Percentiles rank a stretch among this genome's conserved stretches.
phyloP scores from a whole-genome alignment of 2,888 invertebrate genomes.

The Aleiodes testaceus region DNA sequence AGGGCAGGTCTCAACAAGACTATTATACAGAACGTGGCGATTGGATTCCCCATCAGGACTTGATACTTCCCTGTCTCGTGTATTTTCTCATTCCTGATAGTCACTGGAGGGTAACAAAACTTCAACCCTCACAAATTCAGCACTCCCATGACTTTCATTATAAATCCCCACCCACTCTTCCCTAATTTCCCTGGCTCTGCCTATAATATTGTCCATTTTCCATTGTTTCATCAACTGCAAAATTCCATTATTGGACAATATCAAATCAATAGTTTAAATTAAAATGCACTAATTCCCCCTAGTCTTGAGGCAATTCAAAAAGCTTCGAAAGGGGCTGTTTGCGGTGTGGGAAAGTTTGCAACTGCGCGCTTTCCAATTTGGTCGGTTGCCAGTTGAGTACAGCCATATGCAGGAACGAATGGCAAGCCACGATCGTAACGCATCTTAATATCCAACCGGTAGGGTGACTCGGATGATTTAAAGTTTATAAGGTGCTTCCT shows the following conservation, averaged over 20 bases:
- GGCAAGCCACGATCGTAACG: slow-evolving; percentile 55
- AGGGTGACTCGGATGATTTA: slow-evolving; percentile 58
- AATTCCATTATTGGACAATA: neutral
- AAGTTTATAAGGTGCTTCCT: slow-evolving; percentile 57
- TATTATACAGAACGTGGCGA: slow-evolving; percentile 71
- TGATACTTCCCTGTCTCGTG: slow-evolving; percentile 36
- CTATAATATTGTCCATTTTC: slow-evolving; percentile 65
- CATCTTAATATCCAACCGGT: slow-evolving; percentile 64
- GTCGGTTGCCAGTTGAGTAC: slow-evolving; percentile 64
- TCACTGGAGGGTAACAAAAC: slow-evolving; percentile 57
- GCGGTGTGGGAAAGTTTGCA: slow-evolving; percentile 58
- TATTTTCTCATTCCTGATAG: slow-evolving; percentile 42
- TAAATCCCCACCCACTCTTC: slow-evolving; percentile 68
- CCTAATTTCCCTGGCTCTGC: slow-evolving; percentile 21
- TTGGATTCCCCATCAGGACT: slow-evolving; percentile 67
- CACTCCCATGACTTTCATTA: slow-evolving; percentile 71
- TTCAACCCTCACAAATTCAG: slow-evolving; percentile 70
- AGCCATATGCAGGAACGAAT: slow-evolving; percentile 54
- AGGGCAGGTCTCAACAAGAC: slow-evolving; percentile 65
- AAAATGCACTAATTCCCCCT: slow-evolving; percentile 14
- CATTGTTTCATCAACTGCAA: too few relatives aligned
- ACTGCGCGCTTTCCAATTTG: slow-evolving; percentile 68
- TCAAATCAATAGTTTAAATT: slow-evolving; percentile 1
- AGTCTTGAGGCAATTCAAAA: slow-evolving; percentile 36
- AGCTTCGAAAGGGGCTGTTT: neutral